Conservation (phyloP, 2,113 vertebrate genomes). For the Stegastes partitus region DNA sequence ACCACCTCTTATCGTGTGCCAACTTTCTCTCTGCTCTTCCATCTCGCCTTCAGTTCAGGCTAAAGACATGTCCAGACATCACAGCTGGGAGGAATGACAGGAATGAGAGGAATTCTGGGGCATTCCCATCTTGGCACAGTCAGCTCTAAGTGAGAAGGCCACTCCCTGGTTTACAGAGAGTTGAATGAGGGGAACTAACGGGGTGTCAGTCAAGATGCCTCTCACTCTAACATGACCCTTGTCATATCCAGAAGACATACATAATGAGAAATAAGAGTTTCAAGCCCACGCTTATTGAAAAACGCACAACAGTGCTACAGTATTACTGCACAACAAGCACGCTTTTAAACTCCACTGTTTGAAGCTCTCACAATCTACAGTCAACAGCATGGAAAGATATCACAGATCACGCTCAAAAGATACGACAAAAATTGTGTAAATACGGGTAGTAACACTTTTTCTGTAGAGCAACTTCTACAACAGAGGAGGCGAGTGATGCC, state of each 20-base stretch:
- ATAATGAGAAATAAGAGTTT: background rate
- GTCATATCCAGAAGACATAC: background rate
- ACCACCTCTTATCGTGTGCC: background rate
- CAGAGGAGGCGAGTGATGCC: conserved; percentile 17
- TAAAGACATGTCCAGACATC: conserved; percentile 82
- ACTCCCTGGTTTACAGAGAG: conserved; percentile 58
- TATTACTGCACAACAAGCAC: background rate
- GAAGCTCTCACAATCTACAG: background rate
- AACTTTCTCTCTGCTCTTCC: conserved; percentile 4
- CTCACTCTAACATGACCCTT: background rate
- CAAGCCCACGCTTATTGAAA: too few species aligned
- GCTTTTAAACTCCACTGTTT: background rate
- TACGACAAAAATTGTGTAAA: background rate
- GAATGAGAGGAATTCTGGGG: conserved; percentile 85
- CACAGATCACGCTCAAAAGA: conserved; percentile 17
- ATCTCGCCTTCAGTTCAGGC: conserved; percentile 14
- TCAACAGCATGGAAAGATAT: background rate
- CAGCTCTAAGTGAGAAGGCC: conserved; percentile 56
- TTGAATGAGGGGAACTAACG: conserved; percentile 28
- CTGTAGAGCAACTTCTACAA: background rate
- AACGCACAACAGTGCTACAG: background rate
- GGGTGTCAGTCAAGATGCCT: conserved; percentile 13
- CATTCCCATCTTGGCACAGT: conserved; percentile 79
- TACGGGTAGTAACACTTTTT: background rate
- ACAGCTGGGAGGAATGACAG: conserved; percentile 76